Evolutionary conservation across 1,140 invertebrate species (phyloP), one percentile per base, ranked within the genome.

Genomic region (Lucilia cuprina): DNA sequence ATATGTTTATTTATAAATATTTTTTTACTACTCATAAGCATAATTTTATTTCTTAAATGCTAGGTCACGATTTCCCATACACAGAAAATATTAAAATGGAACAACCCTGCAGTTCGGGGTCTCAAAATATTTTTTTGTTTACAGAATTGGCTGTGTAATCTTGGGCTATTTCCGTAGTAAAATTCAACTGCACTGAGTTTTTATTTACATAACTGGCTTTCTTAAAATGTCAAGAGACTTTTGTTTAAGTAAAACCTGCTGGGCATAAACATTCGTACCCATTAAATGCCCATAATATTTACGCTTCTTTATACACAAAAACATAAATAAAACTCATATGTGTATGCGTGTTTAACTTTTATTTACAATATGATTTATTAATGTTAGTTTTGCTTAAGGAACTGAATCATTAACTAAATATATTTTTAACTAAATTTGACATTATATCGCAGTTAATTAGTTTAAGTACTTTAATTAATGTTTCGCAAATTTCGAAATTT

Each of bases 341-440:
- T 47, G 30, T 41, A 78, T 78, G 75, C 75, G 75, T 78, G 75
- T 47, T 78, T 78, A 35, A 41, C 34, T 19, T 78, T 78, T 78
- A 78, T 41, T 47, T 47, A 30, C 34, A 41, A 2, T 47, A 78
- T 41, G 75, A 78, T 47, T 78, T 41, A 19, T 41, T 19, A 47
- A 41, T 17, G 17, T 5, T 13, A 21, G 60, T 70, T 1, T n/a
- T 17, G 13, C 41, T 5, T 9, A 41, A 78, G 17, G 34, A 78
- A 19, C 35, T 78, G 17, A 19, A 78, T 78, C 75, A 78, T 78
- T 19, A n/a, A 78, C 35, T n/a, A 41, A 78, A 41, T 78, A 1
- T 78, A 19, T 19, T 78, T 78, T 78, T 14, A 41, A 17, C 35
- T 25, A 47, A 41, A 41, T 75, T 41, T 41, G 34, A 14, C 35